phyloP scores from a whole-genome alignment of 2,888 invertebrate genomes.

The Petrophora chlorosata region DNA sequence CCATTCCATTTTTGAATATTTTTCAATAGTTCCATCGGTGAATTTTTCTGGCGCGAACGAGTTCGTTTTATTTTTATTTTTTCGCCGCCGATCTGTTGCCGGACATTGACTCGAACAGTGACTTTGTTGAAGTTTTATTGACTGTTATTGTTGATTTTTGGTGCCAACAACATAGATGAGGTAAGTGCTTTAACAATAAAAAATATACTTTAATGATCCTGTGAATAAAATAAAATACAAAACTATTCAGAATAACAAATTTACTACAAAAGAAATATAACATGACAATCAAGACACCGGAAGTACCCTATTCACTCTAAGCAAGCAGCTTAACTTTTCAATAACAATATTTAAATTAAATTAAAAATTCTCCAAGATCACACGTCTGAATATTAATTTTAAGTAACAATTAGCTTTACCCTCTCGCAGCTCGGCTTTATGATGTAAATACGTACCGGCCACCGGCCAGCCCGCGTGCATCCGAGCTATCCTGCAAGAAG shows the following conservation, averaged over 20 bases:
- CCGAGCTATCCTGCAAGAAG: slow-evolving; percentile 61
- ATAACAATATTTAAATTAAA: slow-evolving; percentile 8
- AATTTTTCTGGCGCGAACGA: slow-evolving; percentile 53
- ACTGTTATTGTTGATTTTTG: slow-evolving; percentile 62
- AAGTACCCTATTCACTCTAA: slow-evolving; percentile 14
- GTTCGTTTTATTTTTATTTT: slow-evolving; percentile 53
- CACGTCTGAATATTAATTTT: slow-evolving; percentile 39
- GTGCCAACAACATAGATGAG: slow-evolving; percentile 40
- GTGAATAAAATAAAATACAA: not conserved
- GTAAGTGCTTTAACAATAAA: slow-evolving; percentile 50
- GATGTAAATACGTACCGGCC: slow-evolving; percentile 57
- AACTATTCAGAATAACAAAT: too few relatives aligned
- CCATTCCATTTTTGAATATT: slow-evolving; percentile 21
- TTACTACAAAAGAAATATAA: not conserved
- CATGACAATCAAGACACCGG: slow-evolving; percentile 15
- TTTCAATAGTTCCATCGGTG: slow-evolving; percentile 48
- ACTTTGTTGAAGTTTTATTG: slow-evolving; percentile 74
- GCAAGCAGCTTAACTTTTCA: slow-evolving; percentile 2
- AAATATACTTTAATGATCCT: not conserved
- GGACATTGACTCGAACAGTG: slow-evolving; percentile 69
- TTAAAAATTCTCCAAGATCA: slow-evolving; percentile 31
- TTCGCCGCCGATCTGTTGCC: slow-evolving; percentile 48
- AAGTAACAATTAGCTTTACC: slow-evolving; percentile 56
- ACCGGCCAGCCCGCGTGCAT: slow-evolving; percentile 47
- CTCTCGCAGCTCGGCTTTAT: slow-evolving; percentile 56